Conservation (phyloP, 1,140 invertebrate species). For the Atta colombica region DNA sequence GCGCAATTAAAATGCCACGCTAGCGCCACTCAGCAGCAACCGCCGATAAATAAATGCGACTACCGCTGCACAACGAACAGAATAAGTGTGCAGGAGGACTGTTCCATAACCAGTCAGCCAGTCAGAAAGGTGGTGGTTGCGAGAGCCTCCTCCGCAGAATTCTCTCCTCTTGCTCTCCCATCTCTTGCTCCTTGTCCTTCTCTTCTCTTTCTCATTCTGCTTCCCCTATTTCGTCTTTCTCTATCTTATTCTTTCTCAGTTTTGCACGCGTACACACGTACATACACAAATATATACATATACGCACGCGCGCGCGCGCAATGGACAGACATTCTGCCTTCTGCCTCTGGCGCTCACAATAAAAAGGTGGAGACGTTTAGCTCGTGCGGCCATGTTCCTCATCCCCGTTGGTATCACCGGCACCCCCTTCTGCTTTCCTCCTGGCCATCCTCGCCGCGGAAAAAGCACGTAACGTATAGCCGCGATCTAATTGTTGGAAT, state of each 20-base stretch:
- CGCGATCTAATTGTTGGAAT: conserved; percentile 84
- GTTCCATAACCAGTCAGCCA: conserved; percentile 72
- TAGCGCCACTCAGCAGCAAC: conserved; percentile 86
- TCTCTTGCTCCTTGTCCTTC: conserved; percentile 43
- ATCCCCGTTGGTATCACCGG: conserved; percentile 75
- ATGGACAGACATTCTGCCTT: conserved; percentile 77
- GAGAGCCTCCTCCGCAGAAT: conserved; percentile 73
- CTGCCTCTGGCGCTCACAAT: conserved; percentile 84
- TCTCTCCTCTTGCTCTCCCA: conserved; percentile 50
- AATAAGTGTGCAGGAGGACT: conserved; percentile 81
- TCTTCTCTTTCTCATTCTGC: conserved; percentile 23
- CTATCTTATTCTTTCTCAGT: conserved; percentile 52
- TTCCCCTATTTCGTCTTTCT: conserved; percentile 9
- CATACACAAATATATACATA: background rate
- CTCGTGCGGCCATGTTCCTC: conserved; percentile 83
- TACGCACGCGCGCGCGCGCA: background rate
- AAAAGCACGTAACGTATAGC: conserved; percentile 79
- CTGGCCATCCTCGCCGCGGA: conserved; percentile 64
- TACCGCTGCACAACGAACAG: conserved; percentile 76
- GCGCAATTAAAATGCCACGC: conserved; percentile 86
- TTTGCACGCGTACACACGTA: conserved; percentile 11
- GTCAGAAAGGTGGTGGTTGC: conserved; percentile 65
- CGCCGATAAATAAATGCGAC: conserved; percentile 86
- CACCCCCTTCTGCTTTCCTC: conserved; percentile 60
- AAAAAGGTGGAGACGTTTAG: conserved; percentile 85